These are phyloP conservation scores for Conus canariensis DNA, from an alignment of 2,888 invertebrate genomes.

Conservation along the genomic window DNA sequence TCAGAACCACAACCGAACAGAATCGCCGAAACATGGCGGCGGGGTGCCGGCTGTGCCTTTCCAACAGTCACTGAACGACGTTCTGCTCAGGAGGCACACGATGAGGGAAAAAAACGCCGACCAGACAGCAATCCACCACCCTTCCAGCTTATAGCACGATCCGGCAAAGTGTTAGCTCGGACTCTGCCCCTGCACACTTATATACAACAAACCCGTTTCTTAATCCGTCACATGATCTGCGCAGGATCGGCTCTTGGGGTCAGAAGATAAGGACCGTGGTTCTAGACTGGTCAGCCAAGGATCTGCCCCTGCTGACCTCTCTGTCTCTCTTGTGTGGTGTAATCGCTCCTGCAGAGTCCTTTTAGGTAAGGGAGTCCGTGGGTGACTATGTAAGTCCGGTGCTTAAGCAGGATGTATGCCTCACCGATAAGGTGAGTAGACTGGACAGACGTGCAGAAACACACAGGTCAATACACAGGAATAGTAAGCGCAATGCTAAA, in stretches of 20 bases:
- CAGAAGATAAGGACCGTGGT: conserved; percentile 9
- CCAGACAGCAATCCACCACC: background rate
- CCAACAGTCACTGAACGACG: background rate
- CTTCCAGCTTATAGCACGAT: background rate
- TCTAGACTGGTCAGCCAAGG: background rate
- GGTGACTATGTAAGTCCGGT: too few relatives aligned
- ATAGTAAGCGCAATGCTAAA: too few relatives aligned
- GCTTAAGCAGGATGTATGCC: too few relatives aligned
- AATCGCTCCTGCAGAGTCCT: background rate
- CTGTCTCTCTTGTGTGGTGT: background rate
- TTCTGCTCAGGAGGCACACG: background rate
- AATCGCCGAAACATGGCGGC: conserved; percentile 24
- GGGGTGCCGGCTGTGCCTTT: background rate
- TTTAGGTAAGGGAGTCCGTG: background rate
- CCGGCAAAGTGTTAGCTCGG: too few relatives aligned
- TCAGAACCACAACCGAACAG: background rate
- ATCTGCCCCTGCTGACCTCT: background rate
- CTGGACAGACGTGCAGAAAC: too few relatives aligned
- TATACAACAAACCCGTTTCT: background rate
- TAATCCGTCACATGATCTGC: conserved; percentile 15
- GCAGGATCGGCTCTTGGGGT: background rate
- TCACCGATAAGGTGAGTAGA: too few relatives aligned
- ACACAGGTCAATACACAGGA: too few relatives aligned
- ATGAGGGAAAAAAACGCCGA: background rate
- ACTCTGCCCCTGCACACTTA: background rate